Conservation (phyloP, 2,888 invertebrate genomes). For the Chrysolina oricalcia region DNA sequence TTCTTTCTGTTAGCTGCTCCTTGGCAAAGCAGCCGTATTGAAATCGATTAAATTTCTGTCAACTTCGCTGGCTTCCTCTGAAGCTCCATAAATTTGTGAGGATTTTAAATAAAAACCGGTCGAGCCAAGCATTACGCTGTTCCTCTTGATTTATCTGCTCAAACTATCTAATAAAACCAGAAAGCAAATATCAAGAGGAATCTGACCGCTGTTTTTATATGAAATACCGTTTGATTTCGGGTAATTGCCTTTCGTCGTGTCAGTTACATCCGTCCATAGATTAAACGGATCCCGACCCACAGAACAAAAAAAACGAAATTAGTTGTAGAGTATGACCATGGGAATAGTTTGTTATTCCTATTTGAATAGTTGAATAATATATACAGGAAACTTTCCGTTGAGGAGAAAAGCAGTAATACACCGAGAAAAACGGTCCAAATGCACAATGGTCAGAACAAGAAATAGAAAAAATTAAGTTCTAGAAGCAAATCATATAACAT, state of each 20-base stretch:
- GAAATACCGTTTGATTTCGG: constrained; percentile 5
- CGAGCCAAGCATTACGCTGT: constrained; percentile 19
- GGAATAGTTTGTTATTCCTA: no score
- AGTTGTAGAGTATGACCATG: no score
- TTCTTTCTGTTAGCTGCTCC: neutral
- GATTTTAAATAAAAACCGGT: constrained; percentile 23
- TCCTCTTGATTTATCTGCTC: constrained; percentile 18
- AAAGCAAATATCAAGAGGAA: constrained; percentile 18
- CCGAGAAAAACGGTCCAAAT: no score
- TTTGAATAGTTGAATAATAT: no score
- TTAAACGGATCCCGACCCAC: neutral
- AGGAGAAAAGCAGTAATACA: no score
- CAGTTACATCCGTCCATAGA: constrained; percentile 5
- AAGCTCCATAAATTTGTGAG: constrained; percentile 16
- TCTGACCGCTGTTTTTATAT: constrained; percentile 16
- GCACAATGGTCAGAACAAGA: no score
- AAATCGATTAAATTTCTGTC: constrained; percentile 17
- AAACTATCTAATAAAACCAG: constrained; percentile 26
- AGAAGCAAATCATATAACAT: no score
- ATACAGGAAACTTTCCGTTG: no score
- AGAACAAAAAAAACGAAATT: neutral
- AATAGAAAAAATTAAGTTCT: no score
- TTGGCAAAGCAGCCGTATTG: neutral
- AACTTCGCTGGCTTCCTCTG: constrained; percentile 11
- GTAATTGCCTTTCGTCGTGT: constrained; percentile 20